Conservation (phyloP, 2,797 vertebrate genomes). For the Pantherophis alleghaniensis region DNA sequence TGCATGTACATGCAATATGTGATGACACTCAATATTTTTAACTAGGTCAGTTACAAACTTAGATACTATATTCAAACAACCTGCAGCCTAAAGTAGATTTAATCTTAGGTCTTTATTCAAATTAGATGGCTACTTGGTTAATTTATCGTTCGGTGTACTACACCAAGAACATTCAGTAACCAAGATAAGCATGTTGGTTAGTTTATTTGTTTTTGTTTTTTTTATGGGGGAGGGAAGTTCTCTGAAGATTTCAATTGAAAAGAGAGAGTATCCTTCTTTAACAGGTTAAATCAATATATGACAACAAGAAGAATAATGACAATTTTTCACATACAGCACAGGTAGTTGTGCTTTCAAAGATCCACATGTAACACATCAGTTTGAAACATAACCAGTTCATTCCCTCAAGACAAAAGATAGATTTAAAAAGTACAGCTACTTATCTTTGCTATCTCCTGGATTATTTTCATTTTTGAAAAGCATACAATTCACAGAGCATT, state of each 20-base stretch:
- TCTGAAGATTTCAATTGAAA: not conserved
- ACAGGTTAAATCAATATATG: slow-evolving; percentile 3
- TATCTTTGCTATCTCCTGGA: not conserved
- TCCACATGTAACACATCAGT: not conserved
- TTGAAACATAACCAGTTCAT: not conserved
- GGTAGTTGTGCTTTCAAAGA: not conserved
- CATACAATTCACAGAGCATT: not conserved
- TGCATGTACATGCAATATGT: not conserved
- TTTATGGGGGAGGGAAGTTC: not conserved
- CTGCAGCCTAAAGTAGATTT: not conserved
- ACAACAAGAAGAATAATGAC: not conserved
- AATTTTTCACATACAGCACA: not conserved
- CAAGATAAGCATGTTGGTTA: not conserved
- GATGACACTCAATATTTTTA: not conserved
- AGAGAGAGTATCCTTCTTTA: not conserved
- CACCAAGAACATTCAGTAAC: not conserved
- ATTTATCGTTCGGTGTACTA: not conserved
- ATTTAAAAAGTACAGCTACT: not conserved
- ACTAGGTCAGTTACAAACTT: not conserved
- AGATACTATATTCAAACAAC: not conserved
- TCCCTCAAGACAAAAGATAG: not conserved
- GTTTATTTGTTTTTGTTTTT: not conserved
- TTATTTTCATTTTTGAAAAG: not conserved
- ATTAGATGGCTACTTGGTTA: not conserved
- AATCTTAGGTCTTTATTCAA: not conserved